Base-by-base conservation (phyloP, 2,888 invertebrate species). In the Hermaeophaga mercurialis region DNA sequence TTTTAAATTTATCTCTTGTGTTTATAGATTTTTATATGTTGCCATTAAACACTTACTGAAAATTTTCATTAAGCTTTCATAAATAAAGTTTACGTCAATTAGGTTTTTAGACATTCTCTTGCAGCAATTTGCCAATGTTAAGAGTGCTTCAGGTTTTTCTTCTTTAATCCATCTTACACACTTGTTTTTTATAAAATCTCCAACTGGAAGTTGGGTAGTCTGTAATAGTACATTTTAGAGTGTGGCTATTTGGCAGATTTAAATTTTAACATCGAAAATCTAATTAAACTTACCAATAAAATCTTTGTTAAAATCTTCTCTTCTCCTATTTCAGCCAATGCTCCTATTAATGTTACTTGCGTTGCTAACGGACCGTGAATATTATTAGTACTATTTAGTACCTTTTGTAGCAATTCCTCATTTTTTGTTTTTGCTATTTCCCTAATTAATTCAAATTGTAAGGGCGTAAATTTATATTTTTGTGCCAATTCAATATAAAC, bases 371-470 rank as follows among this genome's bases (percentile, higher is more conserved):
- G 38, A 7, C 82, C 81, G 66, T 82, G 81, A 4, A 82, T 69
- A 9, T 69, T 69, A 2, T 73, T 65, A 5, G 78, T 70, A 1
- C 69, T 70, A 24, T 73, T 67, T 1, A 80, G 66, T 1, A 80
- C 69, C 22, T 70, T 63, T 18, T 73, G 70, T 33, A 82, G 62
- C n/a, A 79, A 64, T 33, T 73, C 65, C 57, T 78, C 75, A 6
- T 79, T 76, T 53, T 78, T 68, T 0, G 63, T 66, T 34, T 74
- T 73, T 31, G 80, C 70, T 31, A 81, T 58, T 46, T 73, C 67
- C n/a, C 63, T 61, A 2, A 87, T 68, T 0, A 89, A 61, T 73
- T 87, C 87, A 62, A 86, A 82, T 67, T 86, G 85, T 7, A 87
- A 70, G 0, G 89, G 89, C 0, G 87, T 85, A 62, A 82, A 83